These are phyloP conservation scores for Nycticorax nycticorax DNA, from an alignment of 2,113 vertebrate genomes.

Conservation along the genomic window DNA sequence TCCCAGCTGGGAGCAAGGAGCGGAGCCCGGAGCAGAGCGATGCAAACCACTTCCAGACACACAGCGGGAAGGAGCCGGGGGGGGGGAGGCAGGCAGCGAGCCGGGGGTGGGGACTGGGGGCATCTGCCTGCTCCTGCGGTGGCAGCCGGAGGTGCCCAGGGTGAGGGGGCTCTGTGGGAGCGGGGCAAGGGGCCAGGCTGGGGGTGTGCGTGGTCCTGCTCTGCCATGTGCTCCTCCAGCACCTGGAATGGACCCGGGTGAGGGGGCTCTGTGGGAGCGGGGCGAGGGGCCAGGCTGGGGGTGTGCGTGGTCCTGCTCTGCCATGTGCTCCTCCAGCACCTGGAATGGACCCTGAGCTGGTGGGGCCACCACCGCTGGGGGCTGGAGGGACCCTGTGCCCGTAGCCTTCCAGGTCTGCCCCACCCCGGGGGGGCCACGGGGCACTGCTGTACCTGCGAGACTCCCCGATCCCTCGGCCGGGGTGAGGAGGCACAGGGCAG, in stretches of 20 bases:
- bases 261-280: fast-evolving
- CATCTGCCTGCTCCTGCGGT: neutral
- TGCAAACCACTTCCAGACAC: neutral
- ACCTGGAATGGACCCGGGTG: no score
- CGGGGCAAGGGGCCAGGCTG: no score
- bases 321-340: fast-evolving
- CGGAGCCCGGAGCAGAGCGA: neutral
- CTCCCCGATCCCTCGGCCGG: fast-evolving
- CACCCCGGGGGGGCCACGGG: no score
- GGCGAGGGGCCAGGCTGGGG: neutral
- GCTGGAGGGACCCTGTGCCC: neutral
- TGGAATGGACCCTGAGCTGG: fast-evolving
- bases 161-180: no score
- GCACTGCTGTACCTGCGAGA: neutral
- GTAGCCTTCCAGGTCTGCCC: fast-evolving
- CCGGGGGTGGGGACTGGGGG: fast-evolving
- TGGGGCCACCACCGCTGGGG: fast-evolving
- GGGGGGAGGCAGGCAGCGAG: fast-evolving
- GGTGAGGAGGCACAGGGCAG: neutral
- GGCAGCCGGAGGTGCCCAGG: no score
- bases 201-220: no score
- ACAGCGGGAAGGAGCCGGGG: fast-evolving
- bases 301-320: neutral
- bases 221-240: no score
- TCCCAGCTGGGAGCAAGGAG: neutral